These are phyloP conservation scores for Trypoxylon attenuatum DNA, from an alignment of 2,888 invertebrate species.

Conservation along the genomic window DNA sequence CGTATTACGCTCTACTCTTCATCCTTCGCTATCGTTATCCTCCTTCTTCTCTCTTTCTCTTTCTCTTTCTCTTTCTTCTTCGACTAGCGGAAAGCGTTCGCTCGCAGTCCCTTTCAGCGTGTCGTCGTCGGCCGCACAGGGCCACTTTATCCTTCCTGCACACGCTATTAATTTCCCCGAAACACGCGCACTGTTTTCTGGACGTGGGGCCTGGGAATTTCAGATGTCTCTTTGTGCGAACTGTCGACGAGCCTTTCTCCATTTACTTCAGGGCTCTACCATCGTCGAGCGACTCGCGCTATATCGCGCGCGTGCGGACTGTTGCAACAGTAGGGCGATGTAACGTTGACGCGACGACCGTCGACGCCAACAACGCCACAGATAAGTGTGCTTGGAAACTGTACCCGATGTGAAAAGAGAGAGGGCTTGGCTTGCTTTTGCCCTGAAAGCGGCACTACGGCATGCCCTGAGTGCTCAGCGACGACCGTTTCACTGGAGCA, in stretches of 20 bases:
- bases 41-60: not conserved
- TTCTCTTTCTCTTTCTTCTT: not conserved
- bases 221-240: slow-evolving; percentile 56
- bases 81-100: slow-evolving; percentile 11
- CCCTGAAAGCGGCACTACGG: not conserved
- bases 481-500: slow-evolving; percentile 14
- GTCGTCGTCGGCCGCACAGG: slow-evolving; percentile 16
- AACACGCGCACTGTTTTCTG: slow-evolving; percentile 1
- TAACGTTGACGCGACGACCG: slow-evolving; percentile 30
- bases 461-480: slow-evolving; percentile 36
- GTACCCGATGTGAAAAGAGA: slow-evolving; percentile 48
- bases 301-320: too few relatives aligned
- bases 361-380: slow-evolving; percentile 44
- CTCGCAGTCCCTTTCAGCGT: slow-evolving; percentile 34
- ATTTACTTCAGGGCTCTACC: not conserved
- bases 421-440: not conserved
- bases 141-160: slow-evolving; percentile 59
- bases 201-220: slow-evolving; percentile 55
- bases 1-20: slow-evolving; percentile 1
- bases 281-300: slow-evolving; percentile 32
- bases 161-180: slow-evolving; percentile 61
- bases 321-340: too few relatives aligned
- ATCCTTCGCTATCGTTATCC: slow-evolving; percentile 11
- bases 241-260: slow-evolving; percentile 6
- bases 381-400: slow-evolving; percentile 57